Evolutionary conservation across 2,888 invertebrate species (phyloP), one percentile per base, ranked within the genome.

Genomic region (Kryphioiulus occultus): DNA sequence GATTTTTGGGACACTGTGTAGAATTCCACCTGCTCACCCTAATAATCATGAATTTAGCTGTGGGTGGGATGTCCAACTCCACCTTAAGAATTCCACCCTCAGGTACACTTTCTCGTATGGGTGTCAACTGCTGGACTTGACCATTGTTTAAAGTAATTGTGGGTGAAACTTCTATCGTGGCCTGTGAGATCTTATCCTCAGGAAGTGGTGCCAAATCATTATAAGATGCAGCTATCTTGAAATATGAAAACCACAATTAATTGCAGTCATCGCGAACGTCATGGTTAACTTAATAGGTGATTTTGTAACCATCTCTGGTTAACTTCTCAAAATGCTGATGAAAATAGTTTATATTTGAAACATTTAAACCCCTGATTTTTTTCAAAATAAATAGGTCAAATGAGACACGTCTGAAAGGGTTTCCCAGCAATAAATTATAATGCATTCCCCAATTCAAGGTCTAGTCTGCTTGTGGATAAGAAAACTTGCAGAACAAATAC

Each of bases 151-250:
- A 86, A n/a, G 90, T 89, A n/a, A 89, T 90, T 84, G 89, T 89
- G 12, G 90, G 89, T 47, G 89, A 86, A 22, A 91, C 89, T 59
- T 89, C 89, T 19, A 91, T 85, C 19, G 86, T 89, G 1, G 91
- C 91, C 0, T 88, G 89, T 85, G 89, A 88, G 35, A 92, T 89
- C 87, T 90, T 90, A 26, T 91, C 91, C 88, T 89, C 85, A 0
- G 91, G 89, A 26, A 92, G 88, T 44, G 90, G 90, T 88, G 91
- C 91, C 19, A 90, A 89, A 89, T 92, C 92, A 89, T 91, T 90
- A 88, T 91, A 91, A 7, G 90, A 90, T 19, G 92, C 90, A 78
- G 91, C 90, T 17, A 92, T 89, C 91, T 92, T 68, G 26, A 68
- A 68, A 68, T 22, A 68, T 68, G 68, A 68, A 68, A 68, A 10